Evolutionary conservation across 2,888 invertebrate genomes (phyloP).

Genomic region (Trachelus iudaicus): DNA sequence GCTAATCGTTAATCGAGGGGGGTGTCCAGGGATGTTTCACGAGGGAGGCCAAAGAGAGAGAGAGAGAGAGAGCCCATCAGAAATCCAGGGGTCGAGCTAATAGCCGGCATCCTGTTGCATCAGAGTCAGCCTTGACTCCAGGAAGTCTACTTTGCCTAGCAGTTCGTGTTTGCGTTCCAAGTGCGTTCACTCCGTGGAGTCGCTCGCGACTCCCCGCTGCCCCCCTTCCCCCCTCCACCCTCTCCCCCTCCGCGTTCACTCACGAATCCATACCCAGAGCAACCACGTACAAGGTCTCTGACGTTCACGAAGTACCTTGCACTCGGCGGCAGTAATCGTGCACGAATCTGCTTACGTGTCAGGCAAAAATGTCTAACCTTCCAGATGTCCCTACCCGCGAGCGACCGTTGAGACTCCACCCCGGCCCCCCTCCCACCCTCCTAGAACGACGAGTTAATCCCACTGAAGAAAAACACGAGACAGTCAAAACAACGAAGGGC

Average conservation of each 20-base stretch:
- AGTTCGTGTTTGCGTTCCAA: conserved; percentile 42
- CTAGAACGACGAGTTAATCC: background rate
- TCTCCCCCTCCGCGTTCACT: background rate
- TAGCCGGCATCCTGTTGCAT: conserved; percentile 62
- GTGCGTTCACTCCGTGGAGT: conserved; percentile 43
- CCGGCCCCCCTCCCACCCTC: background rate
- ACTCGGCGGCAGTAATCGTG: conserved; percentile 21
- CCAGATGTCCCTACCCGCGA: background rate
- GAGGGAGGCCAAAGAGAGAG: conserved; percentile 8
- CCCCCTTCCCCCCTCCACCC: no score
- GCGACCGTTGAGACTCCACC: background rate
- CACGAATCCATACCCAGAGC: background rate
- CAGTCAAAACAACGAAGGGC: background rate
- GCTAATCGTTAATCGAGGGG: background rate
- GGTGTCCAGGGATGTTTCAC: background rate
- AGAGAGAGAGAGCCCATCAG: conserved; percentile 15
- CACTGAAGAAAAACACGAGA: background rate
- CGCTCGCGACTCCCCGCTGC: background rate
- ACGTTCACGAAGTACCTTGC: conserved; percentile 12
- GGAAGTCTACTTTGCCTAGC: conserved; percentile 50
- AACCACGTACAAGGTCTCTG: background rate
- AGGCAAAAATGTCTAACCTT: background rate
- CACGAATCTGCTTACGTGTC: conserved; percentile 9
- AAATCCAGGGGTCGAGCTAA: conserved; percentile 34
- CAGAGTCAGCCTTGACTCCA: conserved; percentile 60